Percentiles rank a stretch among this genome's conserved stretches.
Conservation (phyloP, 2,888 invertebrate genomes). For the Drosophila seclusa region DNA sequence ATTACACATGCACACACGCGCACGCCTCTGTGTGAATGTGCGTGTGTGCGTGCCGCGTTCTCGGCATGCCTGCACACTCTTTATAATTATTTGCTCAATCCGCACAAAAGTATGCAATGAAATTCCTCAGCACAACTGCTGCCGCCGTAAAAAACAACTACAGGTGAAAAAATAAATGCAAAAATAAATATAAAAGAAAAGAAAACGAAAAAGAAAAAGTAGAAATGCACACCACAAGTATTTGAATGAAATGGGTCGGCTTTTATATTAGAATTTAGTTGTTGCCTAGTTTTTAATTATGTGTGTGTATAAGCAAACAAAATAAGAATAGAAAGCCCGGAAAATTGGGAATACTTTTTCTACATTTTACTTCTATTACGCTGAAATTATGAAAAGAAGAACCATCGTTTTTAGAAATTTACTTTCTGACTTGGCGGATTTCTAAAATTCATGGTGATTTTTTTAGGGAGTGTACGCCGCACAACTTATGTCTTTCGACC, state of each 20-base stretch:
- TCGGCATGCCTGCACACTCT: slow-evolving; percentile 51
- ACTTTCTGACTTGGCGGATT: background rate
- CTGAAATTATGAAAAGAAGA: background rate
- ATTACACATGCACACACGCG: slow-evolving; percentile 28
- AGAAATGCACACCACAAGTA: background rate
- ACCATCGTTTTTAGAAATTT: background rate
- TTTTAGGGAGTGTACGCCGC: background rate
- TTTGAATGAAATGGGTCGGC: background rate
- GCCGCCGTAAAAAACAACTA: background rate
- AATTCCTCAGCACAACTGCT: background rate
- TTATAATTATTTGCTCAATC: slow-evolving; percentile 71
- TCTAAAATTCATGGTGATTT: background rate
- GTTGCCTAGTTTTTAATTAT: background rate
- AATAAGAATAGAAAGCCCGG: background rate
- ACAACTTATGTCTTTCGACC: background rate
- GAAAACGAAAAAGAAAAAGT: background rate
- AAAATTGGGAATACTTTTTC: background rate
- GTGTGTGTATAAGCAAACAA: background rate
- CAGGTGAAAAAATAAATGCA: background rate
- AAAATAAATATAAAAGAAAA: background rate
- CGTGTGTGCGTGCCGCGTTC: slow-evolving; percentile 4
- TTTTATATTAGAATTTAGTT: background rate
- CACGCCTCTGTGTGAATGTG: background rate
- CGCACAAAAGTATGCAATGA: slow-evolving; percentile 64
- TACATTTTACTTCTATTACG: background rate